phyloP scores from a whole-genome alignment of 2,888 invertebrate species.

The Disparrhopalites patrizii region DNA sequence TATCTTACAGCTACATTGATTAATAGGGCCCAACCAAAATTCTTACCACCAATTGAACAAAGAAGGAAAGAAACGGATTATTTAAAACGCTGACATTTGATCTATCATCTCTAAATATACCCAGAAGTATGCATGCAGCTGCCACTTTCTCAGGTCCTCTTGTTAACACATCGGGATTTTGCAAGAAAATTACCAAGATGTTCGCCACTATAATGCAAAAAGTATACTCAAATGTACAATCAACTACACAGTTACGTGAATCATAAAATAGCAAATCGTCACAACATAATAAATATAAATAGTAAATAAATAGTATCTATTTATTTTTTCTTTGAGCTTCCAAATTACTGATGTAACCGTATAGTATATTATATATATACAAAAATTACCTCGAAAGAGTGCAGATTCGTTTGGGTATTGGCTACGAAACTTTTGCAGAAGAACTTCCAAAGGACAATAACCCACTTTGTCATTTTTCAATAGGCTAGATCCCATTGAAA shows the following conservation, averaged over 20 bases:
- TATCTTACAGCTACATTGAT: too few species aligned
- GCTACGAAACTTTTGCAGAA: conserved; percentile 24
- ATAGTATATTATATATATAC: too few species aligned
- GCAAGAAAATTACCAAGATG: conserved; percentile 61
- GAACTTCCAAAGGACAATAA: conserved; percentile 3
- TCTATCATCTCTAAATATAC: conserved; percentile 60
- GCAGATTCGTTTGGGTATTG: conserved; percentile 27
- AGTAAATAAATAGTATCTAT: too few species aligned
- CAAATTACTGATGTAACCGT: too few species aligned
- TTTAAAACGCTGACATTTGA: conserved; percentile 59
- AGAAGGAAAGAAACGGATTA: conserved; percentile 69
- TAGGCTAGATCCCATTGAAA: conserved; percentile 12
- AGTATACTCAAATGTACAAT: too few species aligned
- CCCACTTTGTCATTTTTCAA: conserved; percentile 21
- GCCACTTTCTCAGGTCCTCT: conserved; percentile 65
- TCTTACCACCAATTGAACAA: conserved; percentile 63
- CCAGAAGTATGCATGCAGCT: conserved; percentile 65
- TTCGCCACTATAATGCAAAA: conserved; percentile 57
- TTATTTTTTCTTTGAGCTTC: too few species aligned
- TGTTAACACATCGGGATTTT: conserved; percentile 66
- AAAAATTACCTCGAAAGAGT: conserved; percentile 25
- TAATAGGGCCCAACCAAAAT: too few species aligned
- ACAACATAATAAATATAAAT: too few species aligned
- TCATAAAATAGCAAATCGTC: too few species aligned
- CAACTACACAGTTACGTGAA: too few species aligned